phyloP scores from a whole-genome alignment of 2,113 vertebrate genomes.

The Isichthys henryi region DNA sequence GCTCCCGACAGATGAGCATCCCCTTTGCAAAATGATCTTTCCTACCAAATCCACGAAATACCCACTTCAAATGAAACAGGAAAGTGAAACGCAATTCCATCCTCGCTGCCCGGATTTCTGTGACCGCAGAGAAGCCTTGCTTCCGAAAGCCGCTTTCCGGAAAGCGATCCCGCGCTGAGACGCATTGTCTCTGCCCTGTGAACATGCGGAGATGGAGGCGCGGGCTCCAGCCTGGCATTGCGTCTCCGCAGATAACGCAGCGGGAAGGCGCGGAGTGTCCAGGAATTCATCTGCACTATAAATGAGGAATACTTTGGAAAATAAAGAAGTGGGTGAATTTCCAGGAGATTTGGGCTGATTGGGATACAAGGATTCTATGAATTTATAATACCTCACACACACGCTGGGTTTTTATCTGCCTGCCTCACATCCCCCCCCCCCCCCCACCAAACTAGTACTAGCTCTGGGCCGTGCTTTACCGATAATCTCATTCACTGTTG shows the following conservation, averaged over 20 bases:
- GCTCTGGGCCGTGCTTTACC: constrained; percentile 21
- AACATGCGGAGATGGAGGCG: background rate
- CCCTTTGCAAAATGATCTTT: background rate
- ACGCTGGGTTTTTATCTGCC: background rate
- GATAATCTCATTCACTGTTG: background rate
- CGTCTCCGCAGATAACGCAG: constrained; percentile 3
- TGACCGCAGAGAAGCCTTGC: background rate
- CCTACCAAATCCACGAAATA: background rate
- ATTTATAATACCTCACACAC: constrained; percentile 46
- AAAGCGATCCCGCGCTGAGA: background rate
- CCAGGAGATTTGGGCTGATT: constrained; percentile 46
- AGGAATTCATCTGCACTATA: constrained; percentile 31
- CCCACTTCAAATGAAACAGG: background rate
- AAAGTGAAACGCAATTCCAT: background rate
- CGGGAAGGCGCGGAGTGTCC: background rate
- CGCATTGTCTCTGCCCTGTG: background rate
- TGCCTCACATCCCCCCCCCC: background rate
- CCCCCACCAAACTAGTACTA: constrained; percentile 12
- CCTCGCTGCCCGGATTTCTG: background rate
- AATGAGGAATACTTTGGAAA: constrained; percentile 45
- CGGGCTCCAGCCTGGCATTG: background rate
- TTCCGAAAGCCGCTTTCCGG: background rate
- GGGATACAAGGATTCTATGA: constrained; percentile 43
- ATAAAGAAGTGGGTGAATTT: constrained; percentile 54
- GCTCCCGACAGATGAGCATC: background rate